These are phyloP conservation scores for Vulpes vulpes DNA, from an alignment of 2,113 vertebrate species.

Conservation along the genomic window DNA sequence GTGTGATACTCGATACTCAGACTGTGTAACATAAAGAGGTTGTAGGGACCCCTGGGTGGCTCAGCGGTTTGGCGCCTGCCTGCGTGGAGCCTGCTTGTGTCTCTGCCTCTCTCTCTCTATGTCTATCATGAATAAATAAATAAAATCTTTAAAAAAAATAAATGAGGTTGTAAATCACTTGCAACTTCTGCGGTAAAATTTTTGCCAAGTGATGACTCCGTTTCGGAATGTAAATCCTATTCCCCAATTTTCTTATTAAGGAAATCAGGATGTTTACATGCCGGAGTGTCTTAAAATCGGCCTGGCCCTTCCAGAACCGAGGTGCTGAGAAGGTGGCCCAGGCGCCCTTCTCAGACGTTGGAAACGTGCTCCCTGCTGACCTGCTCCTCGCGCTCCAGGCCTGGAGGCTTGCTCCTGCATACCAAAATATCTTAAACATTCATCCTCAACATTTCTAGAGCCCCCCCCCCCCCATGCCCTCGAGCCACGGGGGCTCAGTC, in stretches of 20 bases:
- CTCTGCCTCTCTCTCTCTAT: too few relatives aligned
- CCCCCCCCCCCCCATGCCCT: too few relatives aligned
- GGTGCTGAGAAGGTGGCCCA: neutral
- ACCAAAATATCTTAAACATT: neutral
- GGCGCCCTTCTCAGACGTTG: too few relatives aligned
- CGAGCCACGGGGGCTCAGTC: neutral
- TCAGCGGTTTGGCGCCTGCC: too few relatives aligned
- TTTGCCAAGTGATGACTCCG: neutral
- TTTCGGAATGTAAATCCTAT: neutral
- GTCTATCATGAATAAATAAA: too few relatives aligned
- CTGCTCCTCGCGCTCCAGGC: neutral
- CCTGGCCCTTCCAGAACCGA: neutral
- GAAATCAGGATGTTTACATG: neutral
- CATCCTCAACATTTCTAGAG: too few relatives aligned
- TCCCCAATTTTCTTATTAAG: neutral
- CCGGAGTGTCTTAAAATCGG: neutral
- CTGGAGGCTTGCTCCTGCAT: neutral
- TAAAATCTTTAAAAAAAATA: neutral
- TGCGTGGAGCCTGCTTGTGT: too few relatives aligned
- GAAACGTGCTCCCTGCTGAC: neutral
- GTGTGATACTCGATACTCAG: neutral
- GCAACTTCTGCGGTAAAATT: neutral
- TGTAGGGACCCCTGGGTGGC: too few relatives aligned
- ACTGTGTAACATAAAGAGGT: neutral
- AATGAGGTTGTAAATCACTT: neutral